Percentiles rank a stretch among this genome's conserved stretches.
These are phyloP conservation scores for Tinea semifulvella DNA, from an alignment of 2,888 invertebrate species.

Conservation along the genomic window DNA sequence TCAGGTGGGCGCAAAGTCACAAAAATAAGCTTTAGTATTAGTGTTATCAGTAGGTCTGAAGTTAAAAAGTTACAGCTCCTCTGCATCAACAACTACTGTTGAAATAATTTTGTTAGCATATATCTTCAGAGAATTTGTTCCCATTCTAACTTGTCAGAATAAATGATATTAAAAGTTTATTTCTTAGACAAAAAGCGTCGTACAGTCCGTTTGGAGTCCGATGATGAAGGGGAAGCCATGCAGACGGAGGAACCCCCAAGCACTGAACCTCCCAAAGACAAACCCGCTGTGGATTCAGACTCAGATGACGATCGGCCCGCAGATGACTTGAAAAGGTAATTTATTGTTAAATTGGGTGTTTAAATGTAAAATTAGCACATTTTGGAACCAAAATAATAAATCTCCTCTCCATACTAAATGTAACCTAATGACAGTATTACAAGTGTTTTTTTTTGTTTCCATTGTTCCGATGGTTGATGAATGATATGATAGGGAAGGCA, in stretches of 20 bases:
- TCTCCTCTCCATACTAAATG: conserved; percentile 28
- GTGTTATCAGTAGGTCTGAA: too few relatives aligned
- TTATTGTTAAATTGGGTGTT: background rate
- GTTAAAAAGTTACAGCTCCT: too few relatives aligned
- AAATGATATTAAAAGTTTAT: too few relatives aligned
- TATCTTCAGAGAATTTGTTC: conserved; percentile 14
- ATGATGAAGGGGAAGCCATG: conserved; percentile 50
- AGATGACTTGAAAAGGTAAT: background rate
- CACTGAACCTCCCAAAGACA: conserved; percentile 33
- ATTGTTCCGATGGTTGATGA: too few relatives aligned
- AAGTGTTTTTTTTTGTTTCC: background rate
- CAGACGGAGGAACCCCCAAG: conserved; percentile 54
- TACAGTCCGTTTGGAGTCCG: conserved; percentile 66
- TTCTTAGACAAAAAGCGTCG: conserved; percentile 39
- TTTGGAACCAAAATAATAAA: too few relatives aligned
- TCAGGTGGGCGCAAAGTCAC: too few relatives aligned
- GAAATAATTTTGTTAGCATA: too few relatives aligned
- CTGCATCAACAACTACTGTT: too few relatives aligned
- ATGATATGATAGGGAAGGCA: too few relatives aligned
- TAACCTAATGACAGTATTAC: too few relatives aligned
- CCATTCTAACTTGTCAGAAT: conserved; percentile 17
- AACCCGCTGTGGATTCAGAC: conserved; percentile 70
- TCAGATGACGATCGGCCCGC: conserved; percentile 48
- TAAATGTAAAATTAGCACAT: too few relatives aligned
- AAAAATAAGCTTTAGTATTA: too few relatives aligned